phyloP scores from a whole-genome alignment of 2,797 vertebrate genomes.

The Cercopithecus neglectus region DNA sequence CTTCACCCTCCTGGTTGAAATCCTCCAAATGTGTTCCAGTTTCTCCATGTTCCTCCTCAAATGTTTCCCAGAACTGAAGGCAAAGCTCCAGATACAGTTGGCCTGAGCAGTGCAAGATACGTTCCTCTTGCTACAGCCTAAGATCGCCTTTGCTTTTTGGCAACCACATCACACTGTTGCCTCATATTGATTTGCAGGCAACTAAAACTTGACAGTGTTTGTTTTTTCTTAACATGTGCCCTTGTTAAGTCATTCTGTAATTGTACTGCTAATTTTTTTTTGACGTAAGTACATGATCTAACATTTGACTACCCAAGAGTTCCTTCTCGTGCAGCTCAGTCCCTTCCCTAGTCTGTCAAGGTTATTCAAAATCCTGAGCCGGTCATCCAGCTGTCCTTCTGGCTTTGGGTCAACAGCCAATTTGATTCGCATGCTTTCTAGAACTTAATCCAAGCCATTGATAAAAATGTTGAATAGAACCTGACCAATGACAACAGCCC shows the following conservation, averaged over 20 bases:
- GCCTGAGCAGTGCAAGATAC: background rate
- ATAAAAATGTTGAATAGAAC: conserved; percentile 32
- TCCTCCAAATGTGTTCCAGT: background rate
- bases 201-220: background rate
- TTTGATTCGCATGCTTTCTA: conserved; percentile 10
- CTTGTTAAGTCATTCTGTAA: background rate
- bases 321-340: background rate
- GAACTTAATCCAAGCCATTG: conserved; percentile 55
- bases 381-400: background rate
- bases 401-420: conserved; percentile 23
- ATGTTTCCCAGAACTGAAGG: conserved; percentile 30
- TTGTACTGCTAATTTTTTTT: background rate
- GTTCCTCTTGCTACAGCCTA: background rate
- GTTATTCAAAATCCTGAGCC: background rate
- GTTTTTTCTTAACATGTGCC: background rate
- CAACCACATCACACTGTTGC: background rate
- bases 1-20: background rate
- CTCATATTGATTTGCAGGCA: background rate
- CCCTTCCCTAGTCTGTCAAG: background rate
- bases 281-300: background rate
- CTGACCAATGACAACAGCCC: background rate
- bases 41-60: background rate
- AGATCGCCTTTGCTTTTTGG: conserved; percentile 8
- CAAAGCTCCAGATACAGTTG: background rate
- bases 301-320: background rate